Evolutionary conservation across 2,113 vertebrate genomes (phyloP).

Genomic region (Shinisaurus crocodilurus): DNA sequence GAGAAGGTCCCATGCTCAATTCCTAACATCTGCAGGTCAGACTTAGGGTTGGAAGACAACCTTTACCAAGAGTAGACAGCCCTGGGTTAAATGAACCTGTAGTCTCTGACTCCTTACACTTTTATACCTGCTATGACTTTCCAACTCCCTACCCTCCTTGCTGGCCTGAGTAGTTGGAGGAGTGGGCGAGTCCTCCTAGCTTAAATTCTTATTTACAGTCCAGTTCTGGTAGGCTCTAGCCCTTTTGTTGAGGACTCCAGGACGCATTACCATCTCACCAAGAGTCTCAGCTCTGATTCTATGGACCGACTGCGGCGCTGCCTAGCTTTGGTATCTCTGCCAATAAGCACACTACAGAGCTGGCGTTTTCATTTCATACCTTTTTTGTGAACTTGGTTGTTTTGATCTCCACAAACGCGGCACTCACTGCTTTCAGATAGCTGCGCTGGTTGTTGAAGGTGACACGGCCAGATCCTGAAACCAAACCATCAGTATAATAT

Average conservation of each 20-base stretch:
- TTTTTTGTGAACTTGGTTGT: slow-evolving; percentile 99
- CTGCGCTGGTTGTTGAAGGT: slow-evolving; percentile 98
- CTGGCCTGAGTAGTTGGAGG: not conserved
- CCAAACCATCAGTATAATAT: accelerated
- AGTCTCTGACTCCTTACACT: not conserved
- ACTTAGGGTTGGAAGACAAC: not conserved
- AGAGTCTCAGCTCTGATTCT: not conserved
- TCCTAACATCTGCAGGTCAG: not conserved
- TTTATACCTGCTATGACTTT: too few species aligned
- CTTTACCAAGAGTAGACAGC: too few species aligned
- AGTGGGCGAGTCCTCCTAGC: not conserved
- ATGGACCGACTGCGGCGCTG: not conserved
- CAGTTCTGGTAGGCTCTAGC: not conserved
- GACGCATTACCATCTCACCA: not conserved
- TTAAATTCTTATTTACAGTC: not conserved
- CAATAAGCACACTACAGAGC: accelerated
- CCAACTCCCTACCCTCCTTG: not conserved
- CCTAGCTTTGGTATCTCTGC: not conserved
- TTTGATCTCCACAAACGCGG: slow-evolving; percentile 98
- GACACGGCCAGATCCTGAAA: slow-evolving; percentile 95
- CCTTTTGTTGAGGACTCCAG: not conserved
- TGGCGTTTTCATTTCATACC: slow-evolving; percentile 72
- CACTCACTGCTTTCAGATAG: slow-evolving; percentile 95
- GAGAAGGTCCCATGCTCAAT: not conserved
- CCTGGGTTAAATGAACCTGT: not conserved